These are phyloP conservation scores for Aethes cnicana DNA, from an alignment of 2,888 invertebrate species.

Conservation along the genomic window DNA sequence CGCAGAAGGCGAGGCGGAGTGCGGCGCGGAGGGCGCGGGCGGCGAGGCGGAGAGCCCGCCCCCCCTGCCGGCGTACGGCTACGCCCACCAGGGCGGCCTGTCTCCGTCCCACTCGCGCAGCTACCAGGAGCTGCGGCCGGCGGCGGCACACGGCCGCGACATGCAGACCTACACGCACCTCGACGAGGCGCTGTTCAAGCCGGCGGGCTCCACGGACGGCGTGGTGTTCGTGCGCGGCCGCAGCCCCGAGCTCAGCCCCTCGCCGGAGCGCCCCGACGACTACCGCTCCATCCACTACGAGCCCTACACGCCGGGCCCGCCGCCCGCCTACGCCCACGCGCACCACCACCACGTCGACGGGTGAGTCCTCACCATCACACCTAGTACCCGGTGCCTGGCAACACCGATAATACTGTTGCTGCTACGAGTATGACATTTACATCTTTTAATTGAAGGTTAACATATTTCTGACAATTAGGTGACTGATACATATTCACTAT, in stretches of 20 bases:
- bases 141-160: conserved; percentile 66
- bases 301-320: conserved; percentile 54
- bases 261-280: conserved; percentile 64
- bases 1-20: conserved; percentile 67
- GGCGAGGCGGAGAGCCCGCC: conserved; percentile 63
- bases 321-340: conserved; percentile 58
- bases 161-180: conserved; percentile 74
- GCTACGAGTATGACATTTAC: too few species aligned
- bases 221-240: conserved; percentile 62
- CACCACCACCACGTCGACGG: conserved; percentile 62
- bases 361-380: conserved; percentile 48
- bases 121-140: conserved; percentile 77
- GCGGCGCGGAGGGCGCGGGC: conserved; percentile 39
- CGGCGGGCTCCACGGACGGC: conserved; percentile 49
- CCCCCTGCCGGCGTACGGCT: conserved; percentile 62
- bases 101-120: conserved; percentile 72
- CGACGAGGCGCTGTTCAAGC: conserved; percentile 61
- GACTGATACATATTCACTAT: too few species aligned
- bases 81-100: conserved; percentile 61
- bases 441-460: too few species aligned
- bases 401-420: too few species aligned
- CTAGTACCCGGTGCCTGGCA: too few species aligned
- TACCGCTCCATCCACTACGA: conserved; percentile 67
- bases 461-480: too few species aligned
- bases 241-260: conserved; percentile 59